Base-by-base conservation (phyloP, 2,888 invertebrate genomes). In the Phasia obesa region DNA sequence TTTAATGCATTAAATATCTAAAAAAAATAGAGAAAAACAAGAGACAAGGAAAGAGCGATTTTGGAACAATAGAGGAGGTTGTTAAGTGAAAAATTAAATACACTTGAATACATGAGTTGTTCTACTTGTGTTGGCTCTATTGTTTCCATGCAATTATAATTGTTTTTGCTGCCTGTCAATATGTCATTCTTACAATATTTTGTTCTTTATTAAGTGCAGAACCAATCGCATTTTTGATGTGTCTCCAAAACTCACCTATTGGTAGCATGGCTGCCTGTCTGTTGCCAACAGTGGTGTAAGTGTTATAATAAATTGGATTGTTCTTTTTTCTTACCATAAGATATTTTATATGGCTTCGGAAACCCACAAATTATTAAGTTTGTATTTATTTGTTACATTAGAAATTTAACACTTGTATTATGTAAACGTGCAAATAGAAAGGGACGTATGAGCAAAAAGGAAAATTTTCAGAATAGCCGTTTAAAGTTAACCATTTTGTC, bases 11-110 rank as follows among this genome's bases (percentile, higher is more conserved):
- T 73, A 65, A 73, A 60, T 60, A 53, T n/a, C n/a, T n/a, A n/a
- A n/a, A n/a, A n/a, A n/a, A n/a, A 47, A 35, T 6, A 44, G 23
- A 17, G 13, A 17, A 57, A 53, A 74, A 62, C 23, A 60, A 23
- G 35, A 55, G 53, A 69, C 65, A 74, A 80, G 69, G 49, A 23
- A 69, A 73, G 27, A 59, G 57, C 17, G 5, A 27, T 47, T 51
- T 55, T 55, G 11, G 9, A 6, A 47, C 7, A 38, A 65, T 42
- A 53, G 59, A 75, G 23, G 62, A 64, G 69, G 55, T 64, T 76
- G 75, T 75, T 57, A 49, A 75, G 42, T 75, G 57, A 51, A 74
- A 74, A 55, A 69, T 60, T 47, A 62, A 60, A 70, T 38, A 77
- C 35, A 55, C 62, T 64, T 57, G 44, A 70, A 62, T 57, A 38